Evolutionary conservation across 1,140 invertebrate genomes (phyloP), one percentile per base, ranked within the genome.

Genomic region (Drosophila kurseongensis): DNA sequence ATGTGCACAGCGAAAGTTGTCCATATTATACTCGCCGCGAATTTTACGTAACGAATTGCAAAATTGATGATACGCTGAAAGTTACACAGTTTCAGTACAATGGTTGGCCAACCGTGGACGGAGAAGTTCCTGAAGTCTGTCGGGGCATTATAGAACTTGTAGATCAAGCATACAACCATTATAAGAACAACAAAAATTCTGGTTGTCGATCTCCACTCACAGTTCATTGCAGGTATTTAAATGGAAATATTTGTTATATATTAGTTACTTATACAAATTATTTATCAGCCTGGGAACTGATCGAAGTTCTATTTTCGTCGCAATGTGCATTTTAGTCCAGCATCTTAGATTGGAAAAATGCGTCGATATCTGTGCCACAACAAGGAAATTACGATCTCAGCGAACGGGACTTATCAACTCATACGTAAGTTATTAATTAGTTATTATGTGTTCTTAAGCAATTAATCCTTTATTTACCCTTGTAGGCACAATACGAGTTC

Each of bases 401-500:
- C 94, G 97, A 88, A 95, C 95, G 78, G 95, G 95, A 91, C 96
- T 97, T 93, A 95, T 98, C 76, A 96, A 96, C 92, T 96, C 95
- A 81, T 96, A 96, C 93, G 96, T 97, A 94, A 94, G 95, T 94
- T 16, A 0, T 13, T 23, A 35, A 32, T 4, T 18, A 32, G 38
- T 5, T 13, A 38, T 12, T 12, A 5, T n/a, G 0, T 32, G 5
- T 2, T 36, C 10, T 7, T 2, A 7, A 38, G 41, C 8, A 9
- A 29, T 56, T 40, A 6, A 29, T 44, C 10, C 12, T 13, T 60
- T 29, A 52, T 18, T 91, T 86, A 76, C 40, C 81, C 95, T 9
- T 95, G 14, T 93, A 97, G 97, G 95, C 96, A 91, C 97, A 98
- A 93, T 98, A 97, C 92, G 97, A 98, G 94, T 98, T 98, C 93